These are phyloP conservation scores for Silurus glanis DNA, from an alignment of 2,113 vertebrate genomes.

Conservation along the genomic window DNA sequence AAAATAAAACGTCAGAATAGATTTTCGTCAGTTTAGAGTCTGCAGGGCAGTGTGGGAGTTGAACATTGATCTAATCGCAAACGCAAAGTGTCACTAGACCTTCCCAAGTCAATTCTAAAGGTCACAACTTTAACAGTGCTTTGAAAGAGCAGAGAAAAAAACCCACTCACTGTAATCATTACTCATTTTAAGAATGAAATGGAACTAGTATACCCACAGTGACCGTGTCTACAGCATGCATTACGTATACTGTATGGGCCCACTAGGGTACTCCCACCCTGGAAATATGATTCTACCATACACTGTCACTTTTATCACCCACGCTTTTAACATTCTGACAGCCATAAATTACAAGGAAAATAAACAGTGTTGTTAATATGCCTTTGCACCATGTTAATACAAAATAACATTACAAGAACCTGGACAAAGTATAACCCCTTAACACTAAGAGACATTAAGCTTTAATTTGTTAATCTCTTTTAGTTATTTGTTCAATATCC, in stretches of 20 bases:
- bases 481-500: neutral
- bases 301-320: neutral
- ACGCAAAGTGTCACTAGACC: neutral
- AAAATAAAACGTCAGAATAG: slow-evolving; percentile 7
- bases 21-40: slow-evolving; percentile 19
- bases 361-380: neutral
- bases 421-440: neutral
- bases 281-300: neutral
- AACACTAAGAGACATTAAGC: neutral
- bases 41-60: slow-evolving; percentile 39
- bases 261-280: neutral
- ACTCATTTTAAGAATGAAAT: slow-evolving; percentile 50
- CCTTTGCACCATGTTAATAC: neutral
- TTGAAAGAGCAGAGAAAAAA: slow-evolving; percentile 41
- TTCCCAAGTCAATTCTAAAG: slow-evolving; percentile 40
- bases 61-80: slow-evolving; percentile 21
- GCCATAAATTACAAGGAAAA: neutral
- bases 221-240: slow-evolving; percentile 10
- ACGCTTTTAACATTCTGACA: neutral
- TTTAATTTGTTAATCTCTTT: slow-evolving; percentile 10
- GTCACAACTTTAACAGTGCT: slow-evolving; percentile 22
- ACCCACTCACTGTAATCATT: slow-evolving; percentile 32
- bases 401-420: neutral
- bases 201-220: slow-evolving; percentile 29
- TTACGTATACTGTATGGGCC: slow-evolving; percentile 1